Conservation (phyloP, 2,888 invertebrate genomes). For the Cryptophagus acutangulus region DNA sequence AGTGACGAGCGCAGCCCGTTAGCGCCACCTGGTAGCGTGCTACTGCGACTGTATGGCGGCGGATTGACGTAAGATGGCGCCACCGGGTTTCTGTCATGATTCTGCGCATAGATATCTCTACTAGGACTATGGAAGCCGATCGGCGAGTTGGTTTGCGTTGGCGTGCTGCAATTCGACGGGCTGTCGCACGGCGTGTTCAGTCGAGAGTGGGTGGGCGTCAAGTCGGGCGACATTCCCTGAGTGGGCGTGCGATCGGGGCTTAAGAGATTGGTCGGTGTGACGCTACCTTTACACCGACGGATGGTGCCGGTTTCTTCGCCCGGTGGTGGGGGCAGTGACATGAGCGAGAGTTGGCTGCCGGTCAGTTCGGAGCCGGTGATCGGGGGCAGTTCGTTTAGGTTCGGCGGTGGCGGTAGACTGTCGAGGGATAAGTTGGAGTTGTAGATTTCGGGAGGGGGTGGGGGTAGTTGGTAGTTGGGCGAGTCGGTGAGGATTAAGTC, state of each 20-base stretch:
- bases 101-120: too few species aligned
- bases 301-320: constrained; percentile 47
- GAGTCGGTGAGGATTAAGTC: constrained; percentile 46
- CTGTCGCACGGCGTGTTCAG: constrained; percentile 42
- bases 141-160: constrained; percentile 41
- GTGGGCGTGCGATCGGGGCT: constrained; percentile 45
- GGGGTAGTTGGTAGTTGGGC: constrained; percentile 57
- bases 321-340: constrained; percentile 73
- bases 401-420: constrained; percentile 74
- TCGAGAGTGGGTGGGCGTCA: constrained; percentile 49
- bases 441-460: constrained; percentile 71
- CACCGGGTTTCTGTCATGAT: constrained; percentile 7
- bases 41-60: constrained; percentile 41
- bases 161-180: constrained; percentile 44
- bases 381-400: constrained; percentile 55
- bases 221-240: constrained; percentile 41
- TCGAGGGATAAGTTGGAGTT: constrained; percentile 73
- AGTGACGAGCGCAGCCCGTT: constrained; percentile 41
- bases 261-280: constrained; percentile 47
- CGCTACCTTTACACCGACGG: constrained; percentile 46
- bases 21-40: constrained; percentile 38
- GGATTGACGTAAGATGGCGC: constrained; percentile 44
- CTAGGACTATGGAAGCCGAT: constrained; percentile 40
- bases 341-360: constrained; percentile 66
- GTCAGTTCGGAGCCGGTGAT: constrained; percentile 55